Evolutionary conservation across 2,113 vertebrate species (phyloP).

Genomic region (Chaetodon trifascialis): DNA sequence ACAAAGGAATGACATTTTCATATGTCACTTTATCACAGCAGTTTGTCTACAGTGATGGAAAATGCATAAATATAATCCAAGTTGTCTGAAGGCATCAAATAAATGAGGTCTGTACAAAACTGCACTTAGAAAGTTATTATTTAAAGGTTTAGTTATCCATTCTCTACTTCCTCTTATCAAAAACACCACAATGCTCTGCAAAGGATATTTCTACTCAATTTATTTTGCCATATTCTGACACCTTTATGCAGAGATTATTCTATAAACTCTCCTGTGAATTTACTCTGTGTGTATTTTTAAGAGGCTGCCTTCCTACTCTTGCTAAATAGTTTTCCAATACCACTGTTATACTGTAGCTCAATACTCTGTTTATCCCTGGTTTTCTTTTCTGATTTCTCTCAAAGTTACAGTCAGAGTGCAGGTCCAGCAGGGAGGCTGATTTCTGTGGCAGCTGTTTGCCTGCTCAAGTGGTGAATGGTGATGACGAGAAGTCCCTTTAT

Average conservation of each 20-base stretch:
- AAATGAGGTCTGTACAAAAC: slow-evolving; percentile 8
- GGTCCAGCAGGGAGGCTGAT: slow-evolving; percentile 27
- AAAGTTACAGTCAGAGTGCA: slow-evolving; percentile 7
- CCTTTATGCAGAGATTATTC: background rate
- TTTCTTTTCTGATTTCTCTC: slow-evolving; percentile 8
- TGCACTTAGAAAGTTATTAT: background rate
- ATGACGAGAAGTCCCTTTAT: slow-evolving; percentile 72
- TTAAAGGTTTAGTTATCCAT: background rate
- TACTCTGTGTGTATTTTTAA: background rate
- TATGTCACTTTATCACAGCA: background rate
- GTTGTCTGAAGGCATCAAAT: background rate
- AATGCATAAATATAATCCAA: background rate
- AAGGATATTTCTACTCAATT: background rate
- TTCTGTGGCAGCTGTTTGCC: slow-evolving; percentile 63
- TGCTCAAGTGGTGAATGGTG: slow-evolving; percentile 55
- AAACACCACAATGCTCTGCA: background rate
- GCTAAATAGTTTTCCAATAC: background rate
- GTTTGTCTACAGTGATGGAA: background rate
- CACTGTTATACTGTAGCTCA: background rate
- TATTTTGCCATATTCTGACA: background rate
- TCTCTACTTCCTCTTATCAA: background rate
- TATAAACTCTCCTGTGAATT: background rate
- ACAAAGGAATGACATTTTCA: background rate
- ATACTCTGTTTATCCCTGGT: background rate
- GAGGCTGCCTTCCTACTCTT: background rate